These are phyloP conservation scores for Tiphia femorata DNA, from an alignment of 2,888 invertebrate genomes.

Conservation along the genomic window DNA sequence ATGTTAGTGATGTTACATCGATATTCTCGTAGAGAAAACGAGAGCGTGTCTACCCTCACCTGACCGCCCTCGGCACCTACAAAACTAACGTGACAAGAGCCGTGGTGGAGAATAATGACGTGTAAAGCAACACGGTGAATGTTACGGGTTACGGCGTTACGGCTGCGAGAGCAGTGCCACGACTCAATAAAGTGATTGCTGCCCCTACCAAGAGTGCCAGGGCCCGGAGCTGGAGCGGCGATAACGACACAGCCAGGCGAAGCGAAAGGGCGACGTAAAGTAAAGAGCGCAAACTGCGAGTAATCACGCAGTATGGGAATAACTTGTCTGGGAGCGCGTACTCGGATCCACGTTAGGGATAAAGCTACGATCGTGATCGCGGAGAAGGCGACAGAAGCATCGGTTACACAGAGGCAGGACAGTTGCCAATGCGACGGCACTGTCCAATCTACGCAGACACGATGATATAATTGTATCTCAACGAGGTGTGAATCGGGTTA, in stretches of 20 bases:
- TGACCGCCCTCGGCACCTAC: too few species aligned
- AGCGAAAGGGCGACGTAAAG: slow-evolving; percentile 1
- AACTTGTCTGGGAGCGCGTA: slow-evolving; percentile 16
- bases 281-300: not conserved
- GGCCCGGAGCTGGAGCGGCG: not conserved
- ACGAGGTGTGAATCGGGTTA: not conserved
- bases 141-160: not conserved
- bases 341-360: not conserved
- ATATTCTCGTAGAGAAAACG: too few species aligned
- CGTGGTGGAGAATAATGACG: not conserved
- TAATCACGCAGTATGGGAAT: slow-evolving; percentile 34
- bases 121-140: not conserved
- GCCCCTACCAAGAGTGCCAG: too few species aligned
- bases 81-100: not conserved
- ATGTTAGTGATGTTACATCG: too few species aligned
- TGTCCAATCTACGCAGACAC: not conserved
- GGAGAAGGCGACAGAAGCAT: not conserved
- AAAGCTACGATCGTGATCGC: not conserved
- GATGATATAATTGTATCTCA: not conserved
- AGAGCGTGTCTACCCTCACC: too few species aligned
- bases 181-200: not conserved
- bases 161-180: not conserved
- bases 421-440: not conserved
- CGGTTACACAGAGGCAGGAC: slow-evolving; percentile 1
- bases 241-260: not conserved